phyloP scores from a whole-genome alignment of 2,113 vertebrate genomes.

The Recurvirostra avosetta region DNA sequence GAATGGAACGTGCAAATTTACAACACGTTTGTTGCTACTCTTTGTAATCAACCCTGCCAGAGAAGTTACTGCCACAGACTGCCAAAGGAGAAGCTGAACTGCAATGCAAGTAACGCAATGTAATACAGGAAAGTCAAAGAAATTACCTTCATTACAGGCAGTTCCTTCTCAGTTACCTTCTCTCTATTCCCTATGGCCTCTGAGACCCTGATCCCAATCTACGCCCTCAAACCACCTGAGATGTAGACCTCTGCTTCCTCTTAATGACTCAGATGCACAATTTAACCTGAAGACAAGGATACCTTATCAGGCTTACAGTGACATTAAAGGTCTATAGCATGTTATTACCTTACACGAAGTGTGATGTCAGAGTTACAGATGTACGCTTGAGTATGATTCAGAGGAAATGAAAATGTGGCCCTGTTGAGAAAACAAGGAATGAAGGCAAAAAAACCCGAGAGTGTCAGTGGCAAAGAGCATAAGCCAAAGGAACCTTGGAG shows the following conservation, averaged over 20 bases:
- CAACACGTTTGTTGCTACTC: not conserved
- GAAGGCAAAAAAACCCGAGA: not conserved
- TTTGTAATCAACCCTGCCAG: not conserved
- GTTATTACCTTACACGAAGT: not conserved
- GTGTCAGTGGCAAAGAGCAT: not conserved
- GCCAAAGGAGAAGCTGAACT: not conserved
- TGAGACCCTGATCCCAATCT: not conserved
- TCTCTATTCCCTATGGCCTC: not conserved
- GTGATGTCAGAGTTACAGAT: not conserved
- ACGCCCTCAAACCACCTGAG: not conserved
- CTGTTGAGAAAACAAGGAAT: not conserved
- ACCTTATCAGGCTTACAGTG: not conserved
- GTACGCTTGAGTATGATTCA: not conserved
- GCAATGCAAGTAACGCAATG: not conserved
- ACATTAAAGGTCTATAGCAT: not conserved
- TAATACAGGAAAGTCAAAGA: not conserved
- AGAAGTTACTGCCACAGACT: not conserved
- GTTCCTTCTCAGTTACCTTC: not conserved
- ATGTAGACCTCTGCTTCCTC: not conserved
- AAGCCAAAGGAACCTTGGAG: not conserved
- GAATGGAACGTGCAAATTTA: not conserved
- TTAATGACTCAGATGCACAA: not conserved
- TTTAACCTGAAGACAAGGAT: not conserved
- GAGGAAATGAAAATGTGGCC: not conserved
- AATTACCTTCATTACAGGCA: not conserved